Percentiles rank a stretch among this genome's conserved stretches.
Evolutionary conservation across 2,888 invertebrate species (phyloP).

Genomic region (Metellina segmentata): DNA sequence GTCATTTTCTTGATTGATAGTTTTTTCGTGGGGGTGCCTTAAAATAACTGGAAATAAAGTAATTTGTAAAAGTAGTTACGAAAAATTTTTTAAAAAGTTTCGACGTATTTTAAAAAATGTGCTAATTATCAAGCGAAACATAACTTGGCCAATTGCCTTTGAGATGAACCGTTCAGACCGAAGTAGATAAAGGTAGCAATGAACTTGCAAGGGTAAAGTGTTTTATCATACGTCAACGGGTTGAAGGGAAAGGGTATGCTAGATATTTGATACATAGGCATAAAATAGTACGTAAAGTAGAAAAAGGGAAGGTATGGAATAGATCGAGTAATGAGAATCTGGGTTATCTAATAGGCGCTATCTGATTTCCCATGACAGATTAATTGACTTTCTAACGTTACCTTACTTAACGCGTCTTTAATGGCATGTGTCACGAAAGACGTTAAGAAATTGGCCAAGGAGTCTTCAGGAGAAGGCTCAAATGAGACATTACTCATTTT

Average conservation of each 20-base stretch:
- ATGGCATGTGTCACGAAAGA: not conserved
- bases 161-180: not conserved
- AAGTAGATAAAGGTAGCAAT: not conserved
- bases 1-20: not conserved
- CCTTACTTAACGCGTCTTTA: not conserved
- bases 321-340: not conserved
- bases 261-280: not conserved
- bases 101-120: no score
- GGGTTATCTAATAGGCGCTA: not conserved
- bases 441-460: not conserved
- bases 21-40: not conserved
- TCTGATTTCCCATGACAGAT: not conserved
- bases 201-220: not conserved
- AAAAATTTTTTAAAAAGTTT: no score
- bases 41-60: no score
- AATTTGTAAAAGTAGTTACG: no score
- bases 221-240: not conserved
- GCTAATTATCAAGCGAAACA: slow-evolving; percentile 19
- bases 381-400: not conserved
- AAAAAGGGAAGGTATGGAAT: not conserved
- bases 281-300: no score
- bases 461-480: not conserved
- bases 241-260: not conserved
- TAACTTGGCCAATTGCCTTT: not conserved
- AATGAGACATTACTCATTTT: not conserved